Percentiles rank a stretch among this genome's conserved stretches.
phyloP scores from a whole-genome alignment of 2,888 invertebrate genomes.

The Pyralis farinalis region DNA sequence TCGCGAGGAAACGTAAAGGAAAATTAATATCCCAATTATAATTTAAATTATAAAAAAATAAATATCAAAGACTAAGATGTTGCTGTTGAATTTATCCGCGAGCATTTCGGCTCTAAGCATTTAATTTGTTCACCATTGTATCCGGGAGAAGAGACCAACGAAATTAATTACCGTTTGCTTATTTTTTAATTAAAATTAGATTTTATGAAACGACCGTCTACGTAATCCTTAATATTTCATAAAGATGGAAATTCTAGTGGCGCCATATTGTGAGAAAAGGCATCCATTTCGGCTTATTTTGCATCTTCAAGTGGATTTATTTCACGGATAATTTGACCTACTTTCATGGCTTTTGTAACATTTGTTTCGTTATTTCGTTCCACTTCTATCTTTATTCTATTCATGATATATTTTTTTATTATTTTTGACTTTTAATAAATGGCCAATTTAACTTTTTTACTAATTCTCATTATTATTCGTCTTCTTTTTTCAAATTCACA shows the following conservation, averaged over 20 bases:
- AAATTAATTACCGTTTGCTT: constrained; percentile 72
- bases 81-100: constrained; percentile 38
- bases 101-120: constrained; percentile 42
- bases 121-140: constrained; percentile 66
- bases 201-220: constrained; percentile 61
- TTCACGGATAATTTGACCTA: constrained; percentile 59
- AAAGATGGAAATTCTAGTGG: constrained; percentile 76
- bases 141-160: constrained; percentile 42
- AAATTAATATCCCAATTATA: constrained; percentile 36
- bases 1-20: constrained; percentile 22
- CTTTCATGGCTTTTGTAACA: constrained; percentile 41
- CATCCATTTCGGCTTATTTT: constrained; percentile 68
- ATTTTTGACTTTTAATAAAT: constrained; percentile 11
- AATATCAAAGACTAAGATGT: constrained; percentile 38
- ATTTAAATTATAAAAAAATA: constrained; percentile 45
- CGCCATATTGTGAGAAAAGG: constrained; percentile 75
- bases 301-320: constrained; percentile 66
- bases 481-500: not conserved
- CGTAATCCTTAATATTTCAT: constrained; percentile 73
- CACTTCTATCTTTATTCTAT: constrained; percentile 33
- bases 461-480: not conserved
- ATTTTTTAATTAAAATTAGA: constrained; percentile 77
- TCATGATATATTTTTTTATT: constrained; percentile 24
- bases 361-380: constrained; percentile 34
- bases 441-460: not conserved